phyloP scores from a whole-genome alignment of 2,113 vertebrate genomes.

The Bufo bufo region DNA sequence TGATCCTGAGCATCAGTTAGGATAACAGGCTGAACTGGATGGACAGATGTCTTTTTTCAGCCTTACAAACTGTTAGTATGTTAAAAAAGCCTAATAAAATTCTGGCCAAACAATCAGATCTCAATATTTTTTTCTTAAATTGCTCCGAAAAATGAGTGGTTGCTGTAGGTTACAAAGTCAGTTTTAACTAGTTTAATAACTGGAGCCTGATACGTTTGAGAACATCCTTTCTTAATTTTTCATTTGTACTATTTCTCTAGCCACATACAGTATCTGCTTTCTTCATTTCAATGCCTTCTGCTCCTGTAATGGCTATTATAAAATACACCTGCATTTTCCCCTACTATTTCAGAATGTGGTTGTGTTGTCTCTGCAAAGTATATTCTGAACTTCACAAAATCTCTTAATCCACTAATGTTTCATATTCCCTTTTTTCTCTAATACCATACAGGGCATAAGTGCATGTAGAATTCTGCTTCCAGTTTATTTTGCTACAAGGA shows the following conservation, averaged over 20 bases:
- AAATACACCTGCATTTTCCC: neutral
- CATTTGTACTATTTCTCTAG: neutral
- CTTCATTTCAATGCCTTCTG: neutral
- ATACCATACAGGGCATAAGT: neutral
- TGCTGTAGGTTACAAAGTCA: too few relatives aligned
- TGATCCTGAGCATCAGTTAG: too few relatives aligned
- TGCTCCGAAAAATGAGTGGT: too few relatives aligned
- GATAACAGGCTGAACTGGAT: too few relatives aligned
- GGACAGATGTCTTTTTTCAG: too few relatives aligned
- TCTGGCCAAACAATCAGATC: too few relatives aligned
- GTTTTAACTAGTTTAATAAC: too few relatives aligned
- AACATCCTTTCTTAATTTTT: too few relatives aligned
- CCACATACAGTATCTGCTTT: neutral
- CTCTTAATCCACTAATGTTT: neutral
- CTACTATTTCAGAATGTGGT: neutral
- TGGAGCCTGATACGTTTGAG: too few relatives aligned
- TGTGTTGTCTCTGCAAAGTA: neutral
- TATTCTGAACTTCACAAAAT: neutral
- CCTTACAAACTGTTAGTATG: too few relatives aligned
- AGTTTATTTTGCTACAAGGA: constrained; percentile 31
- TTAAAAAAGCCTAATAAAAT: too few relatives aligned
- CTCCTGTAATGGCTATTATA: neutral
- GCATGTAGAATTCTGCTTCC: neutral
- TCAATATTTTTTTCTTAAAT: too few relatives aligned
- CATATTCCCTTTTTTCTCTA: neutral